A percentile compares a stretch with the other conserved stretches of the same genome.
phyloP scores from a whole-genome alignment of 2,113 vertebrate species.

The Indri indri region DNA sequence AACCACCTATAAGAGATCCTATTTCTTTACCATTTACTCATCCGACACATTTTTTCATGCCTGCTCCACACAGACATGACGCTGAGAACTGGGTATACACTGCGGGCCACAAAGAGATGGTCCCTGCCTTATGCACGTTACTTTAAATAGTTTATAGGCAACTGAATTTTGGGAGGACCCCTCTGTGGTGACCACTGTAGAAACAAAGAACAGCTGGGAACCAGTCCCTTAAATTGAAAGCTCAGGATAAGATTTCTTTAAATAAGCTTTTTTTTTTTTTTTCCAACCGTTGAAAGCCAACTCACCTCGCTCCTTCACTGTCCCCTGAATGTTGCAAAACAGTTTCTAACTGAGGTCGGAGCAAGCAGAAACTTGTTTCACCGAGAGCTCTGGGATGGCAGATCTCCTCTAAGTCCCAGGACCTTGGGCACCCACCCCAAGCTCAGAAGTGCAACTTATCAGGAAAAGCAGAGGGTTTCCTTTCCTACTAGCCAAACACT shows the following conservation, averaged over 20 bases:
- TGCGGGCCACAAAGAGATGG: neutral
- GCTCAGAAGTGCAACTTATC: neutral
- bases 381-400: neutral
- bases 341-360: neutral
- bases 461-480: neutral
- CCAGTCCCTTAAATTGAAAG: neutral
- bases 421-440: neutral
- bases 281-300: neutral
- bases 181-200: neutral
- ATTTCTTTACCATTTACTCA: neutral
- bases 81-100: too few relatives aligned
- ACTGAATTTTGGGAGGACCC: neutral
- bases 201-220: neutral
- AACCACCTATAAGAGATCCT: neutral
- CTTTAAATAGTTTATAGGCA: neutral
- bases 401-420: neutral
- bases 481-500: neutral
- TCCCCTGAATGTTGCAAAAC: neutral
- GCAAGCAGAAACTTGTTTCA: neutral
- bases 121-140: neutral
- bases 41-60: neutral
- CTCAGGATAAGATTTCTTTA: neutral
- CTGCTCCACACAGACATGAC: too few relatives aligned
- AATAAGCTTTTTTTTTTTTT: neutral
- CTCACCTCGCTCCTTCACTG: neutral